phyloP scores from a whole-genome alignment of 1,140 invertebrate species.

The Thalassaphorura encarpata region DNA sequence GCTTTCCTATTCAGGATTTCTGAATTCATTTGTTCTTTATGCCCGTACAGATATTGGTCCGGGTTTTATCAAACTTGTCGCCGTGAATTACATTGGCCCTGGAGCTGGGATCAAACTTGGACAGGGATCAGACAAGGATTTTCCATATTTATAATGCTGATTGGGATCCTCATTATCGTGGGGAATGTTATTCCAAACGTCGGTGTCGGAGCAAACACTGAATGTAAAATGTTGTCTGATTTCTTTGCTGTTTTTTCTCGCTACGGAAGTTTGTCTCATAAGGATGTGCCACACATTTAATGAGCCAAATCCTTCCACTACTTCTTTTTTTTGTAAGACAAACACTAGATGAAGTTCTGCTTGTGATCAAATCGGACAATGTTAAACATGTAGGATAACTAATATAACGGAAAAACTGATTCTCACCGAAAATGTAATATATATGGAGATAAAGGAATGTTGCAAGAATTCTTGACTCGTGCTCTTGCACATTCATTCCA shows the following conservation, averaged over 20 bases:
- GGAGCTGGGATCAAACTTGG: constrained; percentile 29
- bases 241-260: constrained; percentile 6
- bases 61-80: constrained; percentile 19
- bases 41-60: constrained; percentile 14
- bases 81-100: constrained; percentile 30
- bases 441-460: no score
- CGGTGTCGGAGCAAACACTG: constrained; percentile 11
- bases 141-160: constrained; percentile 28
- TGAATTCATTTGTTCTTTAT: no score
- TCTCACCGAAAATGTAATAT: no score
- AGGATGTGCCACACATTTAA: neutral
- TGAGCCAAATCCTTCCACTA: neutral
- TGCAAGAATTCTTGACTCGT: no score
- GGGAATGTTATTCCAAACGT: constrained; percentile 23
- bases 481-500: no score
- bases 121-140: constrained; percentile 29
- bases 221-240: neutral
- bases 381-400: no score
- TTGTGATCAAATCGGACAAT: no score
- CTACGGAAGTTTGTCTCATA: constrained; percentile 12
- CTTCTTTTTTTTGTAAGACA: no score
- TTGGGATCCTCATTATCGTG: constrained; percentile 24
- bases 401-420: no score
- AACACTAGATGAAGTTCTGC: no score
- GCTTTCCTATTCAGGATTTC: no score